A percentile compares a stretch with the other conserved stretches of the same genome.
These are phyloP conservation scores for Spilogale gracilis DNA, from an alignment of 2,113 vertebrate genomes.

Conservation along the genomic window DNA sequence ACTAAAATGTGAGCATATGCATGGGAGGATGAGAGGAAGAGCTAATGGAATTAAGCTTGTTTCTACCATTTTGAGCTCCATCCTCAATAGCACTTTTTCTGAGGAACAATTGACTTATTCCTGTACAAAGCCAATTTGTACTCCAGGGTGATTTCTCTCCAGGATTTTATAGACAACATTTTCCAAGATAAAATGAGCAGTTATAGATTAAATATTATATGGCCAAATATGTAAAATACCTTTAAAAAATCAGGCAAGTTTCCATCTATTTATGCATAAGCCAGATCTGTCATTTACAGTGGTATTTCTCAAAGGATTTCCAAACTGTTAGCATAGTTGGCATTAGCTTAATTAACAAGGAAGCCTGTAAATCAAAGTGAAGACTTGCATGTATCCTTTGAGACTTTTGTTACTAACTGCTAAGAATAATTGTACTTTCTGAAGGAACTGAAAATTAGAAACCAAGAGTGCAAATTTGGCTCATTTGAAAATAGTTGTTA, in stretches of 20 bases:
- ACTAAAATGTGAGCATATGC: fast-evolving
- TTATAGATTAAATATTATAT: background rate
- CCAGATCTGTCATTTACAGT: slow-evolving; percentile 32
- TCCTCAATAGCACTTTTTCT: background rate
- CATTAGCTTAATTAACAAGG: slow-evolving; percentile 63
- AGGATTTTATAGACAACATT: slow-evolving; percentile 4
- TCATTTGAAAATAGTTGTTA: slow-evolving; percentile 12
- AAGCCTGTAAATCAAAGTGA: slow-evolving; percentile 68
- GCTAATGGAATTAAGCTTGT: background rate
- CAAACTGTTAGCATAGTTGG: background rate
- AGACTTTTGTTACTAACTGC: background rate
- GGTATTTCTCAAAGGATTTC: slow-evolving; percentile 50
- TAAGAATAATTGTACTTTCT: slow-evolving; percentile 56
- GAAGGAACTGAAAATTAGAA: slow-evolving; percentile 41
- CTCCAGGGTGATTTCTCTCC: background rate
- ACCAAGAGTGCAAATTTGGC: background rate
- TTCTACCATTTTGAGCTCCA: background rate
- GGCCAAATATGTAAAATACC: slow-evolving; percentile 21
- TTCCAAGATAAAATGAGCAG: slow-evolving; percentile 44
- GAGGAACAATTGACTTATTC: background rate
- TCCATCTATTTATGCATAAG: background rate
- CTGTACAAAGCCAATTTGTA: background rate
- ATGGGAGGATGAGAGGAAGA: fast-evolving
- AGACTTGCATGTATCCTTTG: slow-evolving; percentile 25
- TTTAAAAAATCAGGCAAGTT: slow-evolving; percentile 47